Evolutionary conservation across 2,888 invertebrate genomes (phyloP).

Genomic region (Sesia apiformis): DNA sequence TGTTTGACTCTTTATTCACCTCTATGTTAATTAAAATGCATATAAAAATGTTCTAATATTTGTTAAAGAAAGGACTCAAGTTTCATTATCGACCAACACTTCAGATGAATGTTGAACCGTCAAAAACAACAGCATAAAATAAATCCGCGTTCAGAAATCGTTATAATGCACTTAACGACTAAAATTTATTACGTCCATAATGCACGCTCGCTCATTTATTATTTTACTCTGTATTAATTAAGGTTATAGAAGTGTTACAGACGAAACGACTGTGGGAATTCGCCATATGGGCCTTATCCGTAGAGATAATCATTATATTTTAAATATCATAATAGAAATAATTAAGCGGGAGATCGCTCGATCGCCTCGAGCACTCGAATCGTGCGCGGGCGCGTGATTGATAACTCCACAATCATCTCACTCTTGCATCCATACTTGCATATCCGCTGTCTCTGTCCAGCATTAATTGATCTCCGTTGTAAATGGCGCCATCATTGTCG

Average conservation of each 20-base stretch:
- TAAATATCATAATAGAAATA: constrained; percentile 73
- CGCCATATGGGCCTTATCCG: constrained; percentile 38
- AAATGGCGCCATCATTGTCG: constrained; percentile 64
- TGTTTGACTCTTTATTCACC: not conserved
- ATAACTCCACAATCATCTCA: constrained; percentile 48
- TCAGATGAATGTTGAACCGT: not conserved
- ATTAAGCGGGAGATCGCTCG: constrained; percentile 61
- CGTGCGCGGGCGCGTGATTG: constrained; percentile 68
- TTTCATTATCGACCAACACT: not conserved
- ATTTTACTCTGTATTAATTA: constrained; percentile 29
- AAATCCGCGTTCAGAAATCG: constrained; percentile 12
- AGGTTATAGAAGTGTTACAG: constrained; percentile 29
- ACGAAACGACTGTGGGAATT: constrained; percentile 54
- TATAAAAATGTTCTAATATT: not conserved
- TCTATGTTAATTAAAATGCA: not conserved
- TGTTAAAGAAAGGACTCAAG: not conserved
- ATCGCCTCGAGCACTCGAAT: constrained; percentile 58
- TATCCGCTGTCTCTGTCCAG: constrained; percentile 32
- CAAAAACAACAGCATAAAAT: constrained; percentile 5
- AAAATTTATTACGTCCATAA: constrained; percentile 18
- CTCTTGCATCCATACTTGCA: constrained; percentile 15
- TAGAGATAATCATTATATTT: constrained; percentile 58
- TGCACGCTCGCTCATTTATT: constrained; percentile 18
- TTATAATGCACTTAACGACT: constrained; percentile 18
- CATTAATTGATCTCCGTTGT: constrained; percentile 65